These are phyloP conservation scores for Melikaiella ostensackeni DNA, from an alignment of 2,888 invertebrate species.

Conservation along the genomic window DNA sequence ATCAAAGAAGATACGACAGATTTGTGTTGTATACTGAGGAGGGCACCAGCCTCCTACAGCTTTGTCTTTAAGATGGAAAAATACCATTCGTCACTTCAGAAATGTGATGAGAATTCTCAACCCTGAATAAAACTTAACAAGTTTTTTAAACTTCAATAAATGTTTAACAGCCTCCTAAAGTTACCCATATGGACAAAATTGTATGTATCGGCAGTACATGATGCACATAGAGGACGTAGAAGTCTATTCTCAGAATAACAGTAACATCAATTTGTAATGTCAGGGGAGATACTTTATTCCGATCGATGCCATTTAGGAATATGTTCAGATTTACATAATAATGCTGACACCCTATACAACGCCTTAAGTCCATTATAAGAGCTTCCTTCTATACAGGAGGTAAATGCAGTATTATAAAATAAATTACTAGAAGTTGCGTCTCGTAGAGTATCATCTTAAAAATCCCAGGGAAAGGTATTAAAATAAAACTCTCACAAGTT, in stretches of 20 bases:
- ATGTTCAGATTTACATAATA: conserved; percentile 29
- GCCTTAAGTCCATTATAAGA: conserved; percentile 21
- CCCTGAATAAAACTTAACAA: no score
- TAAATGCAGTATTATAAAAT: conserved; percentile 1
- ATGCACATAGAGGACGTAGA: conserved; percentile 1
- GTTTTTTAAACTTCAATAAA: no score
- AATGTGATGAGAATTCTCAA: no score
- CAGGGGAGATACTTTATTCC: conserved; percentile 28
- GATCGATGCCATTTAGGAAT: conserved; percentile 36
- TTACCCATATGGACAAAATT: conserved; percentile 12
- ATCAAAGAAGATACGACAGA: no score
- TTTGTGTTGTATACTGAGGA: no score
- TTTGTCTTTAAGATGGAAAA: no score
- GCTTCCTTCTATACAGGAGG: neutral
- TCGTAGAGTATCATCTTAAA: neutral
- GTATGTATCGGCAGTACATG: conserved; percentile 3
- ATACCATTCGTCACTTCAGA: no score
- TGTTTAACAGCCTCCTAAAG: no score
- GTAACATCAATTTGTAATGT: conserved; percentile 39
- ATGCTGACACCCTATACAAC: conserved; percentile 3
- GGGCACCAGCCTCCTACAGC: no score
- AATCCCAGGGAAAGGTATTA: neutral
- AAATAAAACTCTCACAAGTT: no score
- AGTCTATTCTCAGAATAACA: conserved; percentile 30
- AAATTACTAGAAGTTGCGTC: neutral